These are phyloP conservation scores for Neoarius graeffei DNA, from an alignment of 2,113 vertebrate species.

Conservation along the genomic window DNA sequence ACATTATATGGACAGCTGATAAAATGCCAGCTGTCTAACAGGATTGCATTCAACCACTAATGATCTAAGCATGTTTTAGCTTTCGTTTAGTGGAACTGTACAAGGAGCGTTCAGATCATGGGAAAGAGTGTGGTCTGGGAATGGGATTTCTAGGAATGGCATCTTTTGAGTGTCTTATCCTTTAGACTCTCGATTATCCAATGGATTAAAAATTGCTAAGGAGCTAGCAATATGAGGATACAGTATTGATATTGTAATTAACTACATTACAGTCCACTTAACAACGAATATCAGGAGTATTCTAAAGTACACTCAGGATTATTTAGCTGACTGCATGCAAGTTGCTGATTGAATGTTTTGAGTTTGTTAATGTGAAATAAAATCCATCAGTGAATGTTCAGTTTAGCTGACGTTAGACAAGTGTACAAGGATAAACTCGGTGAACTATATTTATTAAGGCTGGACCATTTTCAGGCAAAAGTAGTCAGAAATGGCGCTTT, in stretches of 20 bases:
- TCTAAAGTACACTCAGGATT: not conserved
- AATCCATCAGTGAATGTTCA: not conserved
- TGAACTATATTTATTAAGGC: not conserved
- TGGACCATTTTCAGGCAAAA: not conserved
- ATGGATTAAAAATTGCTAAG: not conserved
- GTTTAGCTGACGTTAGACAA: not conserved
- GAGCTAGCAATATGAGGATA: not conserved
- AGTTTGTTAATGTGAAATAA: not conserved
- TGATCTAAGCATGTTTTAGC: not conserved
- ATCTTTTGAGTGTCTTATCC: not conserved
- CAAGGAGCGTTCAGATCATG: not conserved
- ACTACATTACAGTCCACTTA: not conserved
- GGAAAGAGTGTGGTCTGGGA: not conserved
- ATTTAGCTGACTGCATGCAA: not conserved
- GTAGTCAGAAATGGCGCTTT: not conserved
- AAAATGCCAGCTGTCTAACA: slow-evolving; percentile 17
- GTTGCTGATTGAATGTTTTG: not conserved
- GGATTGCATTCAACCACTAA: slow-evolving; percentile 6
- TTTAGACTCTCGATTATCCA: not conserved
- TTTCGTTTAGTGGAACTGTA: not conserved
- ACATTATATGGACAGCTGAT: slow-evolving; percentile 11
- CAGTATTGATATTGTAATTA: not conserved
- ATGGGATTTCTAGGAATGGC: not conserved
- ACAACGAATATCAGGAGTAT: not conserved
- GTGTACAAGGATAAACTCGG: not conserved